Percentiles rank a stretch among this genome's conserved stretches.
These are phyloP conservation scores for Coremacera marginata DNA, from an alignment of 2,888 invertebrate species.

Conservation along the genomic window DNA sequence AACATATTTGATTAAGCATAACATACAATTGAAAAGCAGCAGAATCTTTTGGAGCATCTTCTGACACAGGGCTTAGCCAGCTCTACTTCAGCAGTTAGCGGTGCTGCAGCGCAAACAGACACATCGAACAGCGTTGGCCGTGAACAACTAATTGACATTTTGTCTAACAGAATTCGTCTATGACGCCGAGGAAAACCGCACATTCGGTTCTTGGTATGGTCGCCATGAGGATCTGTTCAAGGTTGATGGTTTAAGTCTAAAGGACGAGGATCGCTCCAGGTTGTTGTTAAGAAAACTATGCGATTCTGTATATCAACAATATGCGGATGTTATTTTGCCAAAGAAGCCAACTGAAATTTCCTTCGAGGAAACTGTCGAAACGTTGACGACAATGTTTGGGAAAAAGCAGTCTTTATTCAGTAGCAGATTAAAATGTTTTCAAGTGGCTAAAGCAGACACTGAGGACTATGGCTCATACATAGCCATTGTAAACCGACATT, in stretches of 20 bases:
- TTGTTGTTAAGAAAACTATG: conserved; percentile 32
- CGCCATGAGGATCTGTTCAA: conserved; percentile 31
- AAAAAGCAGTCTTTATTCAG: conserved; percentile 37
- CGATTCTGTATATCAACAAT: conserved; percentile 25
- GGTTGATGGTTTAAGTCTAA: conserved; percentile 15
- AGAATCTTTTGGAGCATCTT: neutral
- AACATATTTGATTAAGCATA: neutral
- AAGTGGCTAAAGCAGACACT: neutral
- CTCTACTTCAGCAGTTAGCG: too few species aligned
- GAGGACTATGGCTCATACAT: conserved; percentile 27
- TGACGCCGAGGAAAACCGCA: neutral
- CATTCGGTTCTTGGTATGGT: conserved; percentile 19
- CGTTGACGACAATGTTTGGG: conserved; percentile 33
- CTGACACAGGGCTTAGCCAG: too few species aligned
- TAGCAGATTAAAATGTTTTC: conserved; percentile 18
- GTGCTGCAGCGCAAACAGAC: too few species aligned
- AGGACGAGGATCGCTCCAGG: conserved; percentile 14
- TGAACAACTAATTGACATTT: too few species aligned
- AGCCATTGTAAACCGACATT: conserved; percentile 34
- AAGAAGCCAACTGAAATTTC: conserved; percentile 28
- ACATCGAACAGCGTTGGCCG: too few species aligned
- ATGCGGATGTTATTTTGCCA: conserved; percentile 37
- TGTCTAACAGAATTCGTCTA: too few species aligned
- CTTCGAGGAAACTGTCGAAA: conserved; percentile 29
- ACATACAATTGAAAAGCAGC: neutral